Evolutionary conservation across 1,140 invertebrate genomes (phyloP), one percentile per base, ranked within the genome.

Genomic region (Camponotus vicinus): DNA sequence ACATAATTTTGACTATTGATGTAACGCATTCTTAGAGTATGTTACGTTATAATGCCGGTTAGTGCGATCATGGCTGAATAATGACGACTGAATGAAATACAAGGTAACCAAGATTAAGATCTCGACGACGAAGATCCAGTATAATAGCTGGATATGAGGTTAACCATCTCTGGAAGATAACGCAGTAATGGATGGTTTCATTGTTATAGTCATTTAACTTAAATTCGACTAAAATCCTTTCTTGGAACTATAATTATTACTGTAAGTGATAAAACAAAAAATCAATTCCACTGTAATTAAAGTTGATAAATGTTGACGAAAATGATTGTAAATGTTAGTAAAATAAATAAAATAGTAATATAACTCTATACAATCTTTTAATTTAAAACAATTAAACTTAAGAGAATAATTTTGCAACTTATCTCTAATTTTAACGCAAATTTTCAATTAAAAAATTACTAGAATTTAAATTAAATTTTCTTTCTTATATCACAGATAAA

Each of bases 141-240:
- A 15, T 45, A 49, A 49, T 37, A 18, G 9, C 27, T 70, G 15
- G 13, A 69, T 70, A 32, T 18, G 7, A 32, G n/a, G 27, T 70
- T 70, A 52, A 52, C 49, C 49, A 70, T 70, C 42, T 70, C 21
- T 11, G 55, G n/a, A 59, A 59, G 55, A 59, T 59, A 59, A 59
- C 18, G n/a, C 55, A 59, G 55, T 59, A 59, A 59, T 59, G n/a
- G 9, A n/a, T 21, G 55, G 13, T 45, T 45, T 27, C 42, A 18
- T 49, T 15, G 32, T 6, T 45, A 34, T 15, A 73, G 0, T 6
- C 32, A 55, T 55, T 73, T 52, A 67, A n/a, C 18, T 40, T 66
- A 52, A 52, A 18, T 13, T 73, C 7, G 2, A 40, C 4, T 59
- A 40, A 75, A 57, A 27, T 21, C 11, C 8, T 40, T 75, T 27